Percentiles rank a stretch among this genome's conserved stretches.
These are phyloP conservation scores for Oryzias celebensis DNA, from an alignment of 2,113 vertebrate species.

Conservation along the genomic window DNA sequence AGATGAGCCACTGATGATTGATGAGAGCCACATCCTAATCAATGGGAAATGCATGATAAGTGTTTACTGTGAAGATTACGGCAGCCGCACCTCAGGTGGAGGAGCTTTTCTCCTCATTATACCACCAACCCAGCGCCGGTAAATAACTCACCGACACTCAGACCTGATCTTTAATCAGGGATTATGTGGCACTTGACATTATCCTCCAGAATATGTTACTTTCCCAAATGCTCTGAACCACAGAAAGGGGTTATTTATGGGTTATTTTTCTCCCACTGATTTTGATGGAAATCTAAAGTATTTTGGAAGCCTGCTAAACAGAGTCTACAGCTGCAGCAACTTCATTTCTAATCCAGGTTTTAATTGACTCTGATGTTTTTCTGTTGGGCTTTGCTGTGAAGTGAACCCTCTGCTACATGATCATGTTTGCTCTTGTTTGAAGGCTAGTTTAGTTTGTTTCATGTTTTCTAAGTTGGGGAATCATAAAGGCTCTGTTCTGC, in stretches of 20 bases:
- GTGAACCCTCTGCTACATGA: constrained; percentile 41
- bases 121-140: constrained; percentile 50
- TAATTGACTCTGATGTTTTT: constrained; percentile 53
- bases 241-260: constrained; percentile 30
- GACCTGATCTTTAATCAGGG: constrained; percentile 73
- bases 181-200: constrained; percentile 69
- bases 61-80: constrained; percentile 78
- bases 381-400: constrained; percentile 41
- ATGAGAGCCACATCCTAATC: constrained; percentile 78
- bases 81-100: constrained; percentile 67
- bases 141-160: constrained; percentile 66
- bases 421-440: constrained; percentile 22
- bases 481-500: constrained; percentile 18
- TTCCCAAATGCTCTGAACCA: constrained; percentile 24
- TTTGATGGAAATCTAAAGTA: constrained; percentile 35
- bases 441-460: constrained; percentile 29
- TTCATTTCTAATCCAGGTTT: constrained; percentile 38
- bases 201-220: constrained; percentile 56
- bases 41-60: constrained; percentile 77
- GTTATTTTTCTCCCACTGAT: constrained; percentile 19
- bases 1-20: constrained; percentile 75
- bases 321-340: constrained; percentile 38
- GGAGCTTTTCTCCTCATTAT: constrained; percentile 74
- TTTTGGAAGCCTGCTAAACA: constrained; percentile 30
- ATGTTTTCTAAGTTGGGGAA: constrained; percentile 31